A percentile compares a stretch with the other conserved stretches of the same genome.
phyloP scores from a whole-genome alignment of 2,888 invertebrate genomes.

The Carcina quercana region DNA sequence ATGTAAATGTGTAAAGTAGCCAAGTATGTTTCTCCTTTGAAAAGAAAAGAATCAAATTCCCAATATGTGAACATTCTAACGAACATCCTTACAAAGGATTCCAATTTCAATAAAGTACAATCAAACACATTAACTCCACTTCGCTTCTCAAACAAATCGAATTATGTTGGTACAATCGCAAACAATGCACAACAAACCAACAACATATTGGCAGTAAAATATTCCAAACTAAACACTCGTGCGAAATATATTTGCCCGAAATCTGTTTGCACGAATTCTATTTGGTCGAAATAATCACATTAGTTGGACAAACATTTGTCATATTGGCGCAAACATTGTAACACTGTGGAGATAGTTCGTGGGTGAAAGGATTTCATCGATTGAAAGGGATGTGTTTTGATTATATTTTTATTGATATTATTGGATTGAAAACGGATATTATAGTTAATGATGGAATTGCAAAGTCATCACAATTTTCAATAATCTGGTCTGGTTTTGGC shows the following conservation, averaged over 20 bases:
- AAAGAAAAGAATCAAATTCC: no score
- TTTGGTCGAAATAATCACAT: slow-evolving; percentile 33
- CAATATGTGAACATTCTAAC: no score
- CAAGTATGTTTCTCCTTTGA: no score
- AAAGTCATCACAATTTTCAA: no score
- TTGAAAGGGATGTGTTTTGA: no score
- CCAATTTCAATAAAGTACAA: not conserved
- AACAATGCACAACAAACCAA: slow-evolving; percentile 5
- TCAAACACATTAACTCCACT: slow-evolving; percentile 1
- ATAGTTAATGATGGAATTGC: no score
- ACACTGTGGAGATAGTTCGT: slow-evolving; percentile 9
- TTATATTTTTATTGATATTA: no score
- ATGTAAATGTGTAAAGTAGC: no score
- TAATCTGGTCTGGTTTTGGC: no score
- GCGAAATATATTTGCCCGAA: no score
- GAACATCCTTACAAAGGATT: no score
- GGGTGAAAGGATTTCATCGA: slow-evolving; percentile 10
- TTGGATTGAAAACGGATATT: no score
- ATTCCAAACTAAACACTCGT: slow-evolving; percentile 13
- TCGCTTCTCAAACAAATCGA: not conserved
- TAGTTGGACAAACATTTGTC: slow-evolving; percentile 28
- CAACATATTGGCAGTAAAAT: slow-evolving; percentile 16
- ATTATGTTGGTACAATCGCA: slow-evolving; percentile 13
- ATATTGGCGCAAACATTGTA: slow-evolving; percentile 21
- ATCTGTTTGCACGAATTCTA: slow-evolving; percentile 13